These are phyloP conservation scores for Syngnathus typhle DNA, from an alignment of 2,113 vertebrate genomes.

Conservation along the genomic window DNA sequence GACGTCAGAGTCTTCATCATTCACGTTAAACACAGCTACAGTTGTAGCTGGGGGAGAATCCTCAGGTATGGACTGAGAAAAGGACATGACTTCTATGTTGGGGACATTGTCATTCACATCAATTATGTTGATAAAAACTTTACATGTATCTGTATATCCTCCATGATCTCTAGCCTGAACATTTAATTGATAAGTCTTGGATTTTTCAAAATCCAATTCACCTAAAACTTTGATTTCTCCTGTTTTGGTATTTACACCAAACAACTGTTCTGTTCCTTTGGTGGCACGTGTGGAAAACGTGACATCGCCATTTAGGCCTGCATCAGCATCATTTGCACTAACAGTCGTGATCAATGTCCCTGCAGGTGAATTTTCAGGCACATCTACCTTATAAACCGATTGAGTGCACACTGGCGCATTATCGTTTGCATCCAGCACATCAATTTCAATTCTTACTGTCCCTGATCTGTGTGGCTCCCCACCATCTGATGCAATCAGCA, in stretches of 20 bases:
- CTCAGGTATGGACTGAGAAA: slow-evolving; percentile 57
- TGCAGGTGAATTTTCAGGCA: slow-evolving; percentile 46
- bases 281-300: slow-evolving; percentile 35
- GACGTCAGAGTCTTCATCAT: slow-evolving; percentile 62
- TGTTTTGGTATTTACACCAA: slow-evolving; percentile 60
- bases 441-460: slow-evolving; percentile 54
- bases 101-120: slow-evolving; percentile 70
- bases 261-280: slow-evolving; percentile 40
- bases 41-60: slow-evolving; percentile 60
- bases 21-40: slow-evolving; percentile 60
- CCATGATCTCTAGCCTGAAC: slow-evolving; percentile 59
- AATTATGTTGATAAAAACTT: slow-evolving; percentile 57
- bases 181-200: slow-evolving; percentile 39
- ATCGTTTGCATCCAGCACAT: slow-evolving; percentile 66
- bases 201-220: slow-evolving; percentile 60
- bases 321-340: slow-evolving; percentile 58
- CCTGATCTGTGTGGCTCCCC: slow-evolving; percentile 65
- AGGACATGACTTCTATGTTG: slow-evolving; percentile 60
- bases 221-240: slow-evolving; percentile 59
- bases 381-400: slow-evolving; percentile 56
- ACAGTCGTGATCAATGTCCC: slow-evolving; percentile 52
- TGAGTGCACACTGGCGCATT: slow-evolving; percentile 63
- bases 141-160: slow-evolving; percentile 45
- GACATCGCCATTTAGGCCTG: slow-evolving; percentile 53
- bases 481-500: slow-evolving; percentile 63